These are phyloP conservation scores for Micrasema longulum DNA, from an alignment of 1,140 invertebrate species.

Conservation along the genomic window DNA sequence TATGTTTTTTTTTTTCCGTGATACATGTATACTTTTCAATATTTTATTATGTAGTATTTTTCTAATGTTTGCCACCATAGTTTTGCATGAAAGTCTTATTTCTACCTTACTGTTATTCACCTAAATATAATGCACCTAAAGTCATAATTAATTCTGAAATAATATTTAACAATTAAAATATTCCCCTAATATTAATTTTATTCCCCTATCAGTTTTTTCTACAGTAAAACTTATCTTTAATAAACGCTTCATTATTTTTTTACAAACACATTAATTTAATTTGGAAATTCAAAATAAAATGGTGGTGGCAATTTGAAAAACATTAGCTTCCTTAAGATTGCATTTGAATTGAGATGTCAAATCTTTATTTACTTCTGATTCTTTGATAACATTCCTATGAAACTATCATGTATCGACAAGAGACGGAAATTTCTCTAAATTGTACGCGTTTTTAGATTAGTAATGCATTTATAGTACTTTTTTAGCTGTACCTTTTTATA, in stretches of 20 bases:
- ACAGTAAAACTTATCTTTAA: too few species aligned
- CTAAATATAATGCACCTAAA: too few species aligned
- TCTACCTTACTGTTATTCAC: too few species aligned
- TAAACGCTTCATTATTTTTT: too few species aligned
- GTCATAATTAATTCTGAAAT: too few species aligned
- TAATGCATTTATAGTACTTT: conserved; percentile 41
- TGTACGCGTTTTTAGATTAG: conserved; percentile 24
- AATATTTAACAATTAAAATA: too few species aligned
- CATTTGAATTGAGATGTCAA: conserved; percentile 15
- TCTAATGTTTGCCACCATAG: conserved; percentile 3
- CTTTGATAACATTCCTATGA: conserved; percentile 32
- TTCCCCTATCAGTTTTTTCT: too few species aligned
- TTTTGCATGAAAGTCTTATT: neutral
- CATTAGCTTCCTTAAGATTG: conserved; percentile 20
- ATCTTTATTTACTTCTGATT: neutral
- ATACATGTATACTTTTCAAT: neutral
- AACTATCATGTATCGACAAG: conserved; percentile 25
- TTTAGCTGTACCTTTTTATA: conserved; percentile 37
- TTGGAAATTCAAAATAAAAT: conserved; percentile 42
- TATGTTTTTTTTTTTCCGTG: conserved; percentile 1
- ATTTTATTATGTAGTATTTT: neutral
- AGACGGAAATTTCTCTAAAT: conserved; percentile 25
- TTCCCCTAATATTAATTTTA: too few species aligned
- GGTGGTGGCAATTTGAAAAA: conserved; percentile 32
- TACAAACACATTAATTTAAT: conserved; percentile 30